phyloP scores from a whole-genome alignment of 1,140 invertebrate species.

The Halotydeus destructor region DNA sequence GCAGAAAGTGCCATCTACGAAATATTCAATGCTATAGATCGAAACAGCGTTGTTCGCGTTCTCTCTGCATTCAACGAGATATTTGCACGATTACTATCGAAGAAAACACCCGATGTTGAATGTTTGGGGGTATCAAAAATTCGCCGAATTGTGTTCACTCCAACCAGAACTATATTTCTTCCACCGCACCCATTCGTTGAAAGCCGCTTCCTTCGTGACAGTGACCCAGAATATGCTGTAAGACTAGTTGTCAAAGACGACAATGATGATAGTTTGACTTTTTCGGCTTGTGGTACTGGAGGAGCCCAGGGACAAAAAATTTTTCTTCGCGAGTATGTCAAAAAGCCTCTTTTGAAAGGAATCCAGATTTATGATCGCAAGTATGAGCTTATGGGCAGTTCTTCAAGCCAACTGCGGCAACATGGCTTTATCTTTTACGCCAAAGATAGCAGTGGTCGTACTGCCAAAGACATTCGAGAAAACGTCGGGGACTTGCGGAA shows the following conservation, averaged over 20 bases:
- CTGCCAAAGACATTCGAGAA: slow-evolving; percentile 11
- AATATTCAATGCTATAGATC: no score
- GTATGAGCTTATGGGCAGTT: slow-evolving; percentile 21
- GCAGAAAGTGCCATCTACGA: no score
- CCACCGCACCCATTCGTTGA: slow-evolving; percentile 14
- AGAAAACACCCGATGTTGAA: no score
- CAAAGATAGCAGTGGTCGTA: slow-evolving; percentile 7
- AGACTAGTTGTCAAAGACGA: slow-evolving; percentile 15
- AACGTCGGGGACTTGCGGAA: slow-evolving; percentile 18
- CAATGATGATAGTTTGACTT: slow-evolving; percentile 13
- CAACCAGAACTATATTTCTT: slow-evolving; percentile 10
- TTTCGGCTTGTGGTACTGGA: slow-evolving; percentile 3
- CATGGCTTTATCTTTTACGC: slow-evolving; percentile 22
- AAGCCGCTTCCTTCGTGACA: slow-evolving; percentile 14
- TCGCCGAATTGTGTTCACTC: slow-evolving; percentile 13
- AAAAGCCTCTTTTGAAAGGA: slow-evolving; percentile 9
- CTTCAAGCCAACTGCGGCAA: slow-evolving; percentile 21
- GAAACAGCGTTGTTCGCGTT: no score
- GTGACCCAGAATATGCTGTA: slow-evolving; percentile 14
- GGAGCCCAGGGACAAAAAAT: background rate
- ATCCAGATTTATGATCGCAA: slow-evolving; percentile 15
- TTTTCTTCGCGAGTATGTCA: slow-evolving; percentile 9
- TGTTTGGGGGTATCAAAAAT: no score
- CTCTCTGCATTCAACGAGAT: no score
- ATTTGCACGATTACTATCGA: no score